These are phyloP conservation scores for Crenichthys baileyi DNA, from an alignment of 2,797 vertebrate species.

Conservation along the genomic window DNA sequence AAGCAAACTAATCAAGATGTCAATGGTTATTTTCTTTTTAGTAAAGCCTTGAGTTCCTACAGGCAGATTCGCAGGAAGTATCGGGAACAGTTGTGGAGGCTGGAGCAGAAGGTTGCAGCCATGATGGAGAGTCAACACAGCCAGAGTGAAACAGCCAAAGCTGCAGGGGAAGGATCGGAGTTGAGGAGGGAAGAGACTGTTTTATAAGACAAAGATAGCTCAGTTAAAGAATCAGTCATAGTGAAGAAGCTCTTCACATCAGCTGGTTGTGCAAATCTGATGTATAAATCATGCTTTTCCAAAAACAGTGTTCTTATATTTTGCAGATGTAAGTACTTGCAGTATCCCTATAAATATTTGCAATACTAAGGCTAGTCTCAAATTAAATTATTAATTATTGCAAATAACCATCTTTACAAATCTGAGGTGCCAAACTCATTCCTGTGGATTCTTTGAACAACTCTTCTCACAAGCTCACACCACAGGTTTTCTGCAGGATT, in stretches of 20 bases:
- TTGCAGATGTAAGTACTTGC: background rate
- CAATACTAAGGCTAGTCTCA: background rate
- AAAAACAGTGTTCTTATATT: background rate
- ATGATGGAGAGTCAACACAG: slow-evolving; percentile 80
- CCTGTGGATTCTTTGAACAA: no score
- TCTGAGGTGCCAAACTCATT: background rate
- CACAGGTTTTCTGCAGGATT: no score
- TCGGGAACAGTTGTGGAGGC: slow-evolving; percentile 83
- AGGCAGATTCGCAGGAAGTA: slow-evolving; percentile 86
- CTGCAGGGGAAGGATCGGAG: slow-evolving; percentile 70
- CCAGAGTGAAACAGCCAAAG: slow-evolving; percentile 68
- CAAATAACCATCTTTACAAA: background rate
- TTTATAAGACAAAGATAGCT: slow-evolving; percentile 63
- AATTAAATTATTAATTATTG: background rate
- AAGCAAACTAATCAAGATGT: background rate
- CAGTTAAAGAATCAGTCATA: background rate
- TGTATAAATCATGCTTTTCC: background rate
- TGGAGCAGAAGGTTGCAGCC: slow-evolving; percentile 83
- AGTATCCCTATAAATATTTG: background rate
- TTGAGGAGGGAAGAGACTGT: slow-evolving; percentile 80
- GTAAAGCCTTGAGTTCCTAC: slow-evolving; percentile 85
- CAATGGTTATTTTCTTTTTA: slow-evolving; percentile 50
- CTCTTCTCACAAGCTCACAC: no score
- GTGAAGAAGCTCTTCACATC: background rate
- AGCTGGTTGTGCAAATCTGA: background rate